Base-by-base conservation (phyloP, 2,888 invertebrate genomes). In the Magallana nippona region DNA sequence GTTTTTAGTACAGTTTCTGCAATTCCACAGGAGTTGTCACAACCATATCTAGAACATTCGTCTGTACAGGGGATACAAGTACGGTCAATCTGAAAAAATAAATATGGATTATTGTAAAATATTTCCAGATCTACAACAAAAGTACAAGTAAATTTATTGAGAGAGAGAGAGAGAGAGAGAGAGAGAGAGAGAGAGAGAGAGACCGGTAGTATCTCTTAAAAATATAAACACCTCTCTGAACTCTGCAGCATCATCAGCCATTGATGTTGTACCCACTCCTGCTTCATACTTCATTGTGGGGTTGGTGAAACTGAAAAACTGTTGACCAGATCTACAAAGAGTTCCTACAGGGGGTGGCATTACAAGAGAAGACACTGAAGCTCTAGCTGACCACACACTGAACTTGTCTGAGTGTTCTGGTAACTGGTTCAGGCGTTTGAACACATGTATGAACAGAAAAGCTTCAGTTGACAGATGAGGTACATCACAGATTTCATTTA, bases 391-490 rank as follows among this genome's bases (percentile, higher is more conserved):
- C 88, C 88, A 90, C 2, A 86, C 82, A 27, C 85, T 62, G 79
- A 87, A 89, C 17, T 44, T 58, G 13, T 86, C 83, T 10, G 85
- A 78, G 1, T 85, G 32, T 10, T 83, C 60, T 10, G 88, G 88
- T 19, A 90, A 17, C 79, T 82, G 83, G 79, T 90, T 90, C 83
- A 90, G 86, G 84, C 88, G 88, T 81, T 90, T 89, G 87, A 89
- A 90, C 1, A 89, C 89, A 63, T 88, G 87, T 10, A 91, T 80
- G 10, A 88, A 79, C 22, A 90, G 78, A 11, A 83, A 84, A 8
- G 91, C 88, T 62, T 85, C 44, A 5, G 58, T 10, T 55, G 87
- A 87, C 10, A 91, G 84, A 2, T 83, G 60, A 5, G 90, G 89
- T 15, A 91, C 86, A 10, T 90, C 90, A 80, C 90, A 90, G 62